A percentile compares a stretch with the other conserved stretches of the same genome.
phyloP scores from a whole-genome alignment of 2,888 invertebrate species.

The Diploptera punctata region DNA sequence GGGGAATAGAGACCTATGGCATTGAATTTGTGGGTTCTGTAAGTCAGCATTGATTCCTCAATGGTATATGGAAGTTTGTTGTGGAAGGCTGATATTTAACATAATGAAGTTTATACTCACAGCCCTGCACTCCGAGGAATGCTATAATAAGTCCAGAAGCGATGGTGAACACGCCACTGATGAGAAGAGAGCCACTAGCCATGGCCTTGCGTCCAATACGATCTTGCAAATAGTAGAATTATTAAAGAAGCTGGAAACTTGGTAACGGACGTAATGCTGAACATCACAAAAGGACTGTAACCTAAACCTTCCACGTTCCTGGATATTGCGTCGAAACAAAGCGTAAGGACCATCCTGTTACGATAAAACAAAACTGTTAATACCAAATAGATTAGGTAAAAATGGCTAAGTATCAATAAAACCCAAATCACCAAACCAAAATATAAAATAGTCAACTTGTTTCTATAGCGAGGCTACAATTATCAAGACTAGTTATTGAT shows the following conservation, averaged over 20 bases:
- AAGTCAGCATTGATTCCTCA: too few species aligned
- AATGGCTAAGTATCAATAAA: too few species aligned
- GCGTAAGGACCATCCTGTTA: conserved; percentile 66
- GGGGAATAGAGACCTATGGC: too few species aligned
- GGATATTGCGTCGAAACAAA: conserved; percentile 66
- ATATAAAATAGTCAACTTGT: too few species aligned
- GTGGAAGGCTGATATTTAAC: too few species aligned
- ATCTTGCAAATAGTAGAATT: conserved; percentile 55
- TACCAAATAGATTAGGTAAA: too few species aligned
- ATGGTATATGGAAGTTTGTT: neutral
- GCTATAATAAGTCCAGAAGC: conserved; percentile 57
- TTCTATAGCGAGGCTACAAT: too few species aligned
- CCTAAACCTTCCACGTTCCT: conserved; percentile 63
- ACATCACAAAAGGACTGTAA: conserved; percentile 63
- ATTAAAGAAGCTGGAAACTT: conserved; percentile 65
- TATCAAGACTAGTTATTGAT: too few species aligned
- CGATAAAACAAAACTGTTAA: too few species aligned
- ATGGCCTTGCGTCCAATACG: conserved; percentile 60
- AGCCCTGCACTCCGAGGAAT: conserved; percentile 42
- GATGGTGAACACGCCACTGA: conserved; percentile 60
- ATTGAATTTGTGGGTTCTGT: too few species aligned
- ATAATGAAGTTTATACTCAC: conserved; percentile 31
- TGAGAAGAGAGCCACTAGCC: conserved; percentile 60
- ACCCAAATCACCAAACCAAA: too few species aligned
- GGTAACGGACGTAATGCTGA: conserved; percentile 61